Conservation (phyloP, 2,113 vertebrate species). For the Sphaerodactylus townsendi region DNA sequence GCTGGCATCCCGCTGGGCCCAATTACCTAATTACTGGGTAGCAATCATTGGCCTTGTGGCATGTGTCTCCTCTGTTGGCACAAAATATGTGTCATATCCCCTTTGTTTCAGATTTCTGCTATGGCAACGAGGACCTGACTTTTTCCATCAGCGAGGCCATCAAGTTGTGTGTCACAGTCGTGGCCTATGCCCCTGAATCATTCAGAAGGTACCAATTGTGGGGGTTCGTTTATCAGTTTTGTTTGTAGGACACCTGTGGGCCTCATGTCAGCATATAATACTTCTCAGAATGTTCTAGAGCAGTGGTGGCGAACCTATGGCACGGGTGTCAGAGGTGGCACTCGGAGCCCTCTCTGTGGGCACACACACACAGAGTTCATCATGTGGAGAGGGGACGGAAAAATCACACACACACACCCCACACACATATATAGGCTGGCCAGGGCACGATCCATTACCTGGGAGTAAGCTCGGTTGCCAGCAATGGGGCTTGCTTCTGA, state of each 20-base stretch:
- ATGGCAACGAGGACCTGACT: slow-evolving; percentile 93
- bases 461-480: too few relatives aligned
- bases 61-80: background rate
- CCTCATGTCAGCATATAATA: background rate
- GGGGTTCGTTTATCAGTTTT: background rate
- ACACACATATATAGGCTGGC: background rate
- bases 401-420: background rate
- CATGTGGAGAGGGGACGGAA: too few relatives aligned
- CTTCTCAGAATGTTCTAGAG: background rate
- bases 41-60: too few relatives aligned
- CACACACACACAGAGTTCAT: too few relatives aligned
- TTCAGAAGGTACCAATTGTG: slow-evolving; percentile 85
- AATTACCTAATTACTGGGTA: background rate
- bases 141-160: slow-evolving; percentile 98
- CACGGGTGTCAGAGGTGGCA: too few relatives aligned
- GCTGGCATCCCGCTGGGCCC: too few relatives aligned
- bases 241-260: background rate
- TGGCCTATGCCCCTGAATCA: slow-evolving; percentile 95
- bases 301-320: too few relatives aligned
- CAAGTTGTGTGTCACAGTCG: slow-evolving; percentile 96
- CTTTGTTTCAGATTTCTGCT: slow-evolving; percentile 90
- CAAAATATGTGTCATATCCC: background rate
- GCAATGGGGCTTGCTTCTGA: too few relatives aligned
- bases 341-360: too few relatives aligned
- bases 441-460: too few relatives aligned